Evolutionary conservation across 2,888 invertebrate species (phyloP).

Genomic region (Cremastinae sp.): DNA sequence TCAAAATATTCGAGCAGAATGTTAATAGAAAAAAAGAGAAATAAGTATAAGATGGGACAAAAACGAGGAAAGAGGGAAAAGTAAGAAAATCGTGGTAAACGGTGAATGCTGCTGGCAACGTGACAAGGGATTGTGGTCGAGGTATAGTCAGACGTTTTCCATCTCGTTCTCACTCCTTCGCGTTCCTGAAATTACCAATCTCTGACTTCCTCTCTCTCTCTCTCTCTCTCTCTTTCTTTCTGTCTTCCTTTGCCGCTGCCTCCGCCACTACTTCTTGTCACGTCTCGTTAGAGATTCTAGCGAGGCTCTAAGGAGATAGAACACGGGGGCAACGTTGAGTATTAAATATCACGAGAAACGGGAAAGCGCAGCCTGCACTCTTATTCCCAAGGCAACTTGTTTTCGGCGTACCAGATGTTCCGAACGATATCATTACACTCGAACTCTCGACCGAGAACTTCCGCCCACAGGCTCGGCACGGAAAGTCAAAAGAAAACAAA

Average conservation of each 20-base stretch:
- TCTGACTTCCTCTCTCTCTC: constrained; percentile 6
- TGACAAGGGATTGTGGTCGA: constrained; percentile 52
- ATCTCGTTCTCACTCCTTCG: constrained; percentile 19
- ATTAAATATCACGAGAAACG: constrained; percentile 16
- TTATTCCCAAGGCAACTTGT: constrained; percentile 15
- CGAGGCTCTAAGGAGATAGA: constrained; percentile 20
- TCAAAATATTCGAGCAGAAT: not conserved
- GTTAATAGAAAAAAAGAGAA: not conserved
- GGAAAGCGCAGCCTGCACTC: constrained; percentile 5
- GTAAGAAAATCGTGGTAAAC: constrained; percentile 32
- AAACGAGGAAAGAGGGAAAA: constrained; percentile 5
- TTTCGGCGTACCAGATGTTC: constrained; percentile 4
- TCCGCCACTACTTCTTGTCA: constrained; percentile 21
- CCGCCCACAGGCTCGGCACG: not conserved
- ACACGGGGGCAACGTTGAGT: constrained; percentile 7
- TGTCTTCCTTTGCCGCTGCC: not conserved
- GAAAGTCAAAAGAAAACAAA: no score
- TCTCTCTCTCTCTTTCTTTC: not conserved
- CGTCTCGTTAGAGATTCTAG: constrained; percentile 48
- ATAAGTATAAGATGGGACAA: constrained; percentile 1
- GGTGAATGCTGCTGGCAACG: constrained; percentile 29
- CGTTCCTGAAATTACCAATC: not conserved
- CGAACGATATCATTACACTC: constrained; percentile 1
- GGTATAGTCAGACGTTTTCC: constrained; percentile 45
- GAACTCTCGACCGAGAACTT: not conserved